Evolutionary conservation across 2,888 invertebrate species (phyloP), one percentile per base, ranked within the genome.

Genomic region (Lepidocyrtinus sp.): DNA sequence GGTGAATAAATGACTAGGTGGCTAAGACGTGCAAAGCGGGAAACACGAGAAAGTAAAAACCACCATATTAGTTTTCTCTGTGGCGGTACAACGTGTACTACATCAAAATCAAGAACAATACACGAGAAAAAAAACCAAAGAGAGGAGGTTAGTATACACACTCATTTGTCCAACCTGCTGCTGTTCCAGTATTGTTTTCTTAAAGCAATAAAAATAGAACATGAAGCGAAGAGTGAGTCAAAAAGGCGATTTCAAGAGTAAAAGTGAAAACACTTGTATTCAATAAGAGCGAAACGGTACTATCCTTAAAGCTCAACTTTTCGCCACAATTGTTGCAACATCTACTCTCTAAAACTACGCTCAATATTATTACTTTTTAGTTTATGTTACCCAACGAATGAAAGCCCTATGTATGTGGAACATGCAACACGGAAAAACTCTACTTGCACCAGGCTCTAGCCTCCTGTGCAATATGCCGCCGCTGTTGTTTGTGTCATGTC

Each of bases 401-500:
- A 59, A 50, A 36, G 12, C 36, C 36, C 5, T 36, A 59, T 59
- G 59, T 59, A 59, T 19, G 19, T 59, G 7, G 15, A 7, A 59
- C 59, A 59, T 59, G 59, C 59, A 59, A 59, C n/a, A 3, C 1
- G 59, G 59, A 59, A 59, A 50, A 21, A 22, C 59, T 59, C 50
- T 59, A 21, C 59, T 55, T 55, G 9, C 36, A 36, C 12, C 36
- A 36, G 36, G 2, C 59, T 59, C 59, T 59, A 3, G 12, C 36
- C n/a, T 36, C 36, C 21, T 55, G 55, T 59, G 59, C 59, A 59
- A 59, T 59, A 59, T 59, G 59, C 59, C 59, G 59, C 59, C 67
- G 72, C 59, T 72, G 65, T 67, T 73, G 72, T 68, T 73, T 73
- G 73, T 78, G 78, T 78, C 78, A 78, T 73, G 78, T 73, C 69